phyloP scores from a whole-genome alignment of 2,113 vertebrate genomes.

The Mus spicilegus region DNA sequence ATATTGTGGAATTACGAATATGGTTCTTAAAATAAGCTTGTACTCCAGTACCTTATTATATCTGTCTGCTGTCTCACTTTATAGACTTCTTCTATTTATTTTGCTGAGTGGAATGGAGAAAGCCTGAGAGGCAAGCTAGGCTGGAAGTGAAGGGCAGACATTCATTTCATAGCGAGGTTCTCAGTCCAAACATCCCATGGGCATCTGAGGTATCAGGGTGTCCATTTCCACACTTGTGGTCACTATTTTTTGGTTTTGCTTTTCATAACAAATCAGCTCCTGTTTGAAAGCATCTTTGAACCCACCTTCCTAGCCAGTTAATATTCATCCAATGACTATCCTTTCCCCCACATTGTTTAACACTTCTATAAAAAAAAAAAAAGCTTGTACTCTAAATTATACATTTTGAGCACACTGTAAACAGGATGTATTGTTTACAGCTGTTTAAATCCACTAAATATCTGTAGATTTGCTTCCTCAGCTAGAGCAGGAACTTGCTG shows the following conservation, averaged over 20 bases:
- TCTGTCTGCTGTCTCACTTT: background rate
- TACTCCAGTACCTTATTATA: background rate
- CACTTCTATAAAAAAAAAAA: conserved; percentile 69
- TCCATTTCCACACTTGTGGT: background rate
- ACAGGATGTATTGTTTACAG: conserved; percentile 87
- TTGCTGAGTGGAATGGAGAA: background rate
- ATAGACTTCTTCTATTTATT: background rate
- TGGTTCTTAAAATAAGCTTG: conserved; percentile 79
- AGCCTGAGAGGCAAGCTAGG: background rate
- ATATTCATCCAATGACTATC: background rate
- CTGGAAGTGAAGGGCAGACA: background rate
- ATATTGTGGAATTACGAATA: conserved; percentile 54
- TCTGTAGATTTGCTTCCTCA: conserved; percentile 88
- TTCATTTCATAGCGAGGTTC: background rate
- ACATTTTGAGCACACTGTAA: conserved; percentile 82
- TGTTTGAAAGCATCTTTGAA: conserved; percentile 12
- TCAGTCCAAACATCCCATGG: background rate
- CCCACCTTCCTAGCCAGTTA: background rate
- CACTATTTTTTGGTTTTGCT: background rate
- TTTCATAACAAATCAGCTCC: conserved; percentile 6
- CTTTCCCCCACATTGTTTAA: background rate
- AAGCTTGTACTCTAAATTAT: conserved; percentile 77
- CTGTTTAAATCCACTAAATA: conserved; percentile 86
- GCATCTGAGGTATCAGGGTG: background rate
- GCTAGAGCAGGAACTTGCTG: conserved; percentile 85